phyloP scores from a whole-genome alignment of 2,797 vertebrate genomes.

The Mormyrus hasselquistii region DNA sequence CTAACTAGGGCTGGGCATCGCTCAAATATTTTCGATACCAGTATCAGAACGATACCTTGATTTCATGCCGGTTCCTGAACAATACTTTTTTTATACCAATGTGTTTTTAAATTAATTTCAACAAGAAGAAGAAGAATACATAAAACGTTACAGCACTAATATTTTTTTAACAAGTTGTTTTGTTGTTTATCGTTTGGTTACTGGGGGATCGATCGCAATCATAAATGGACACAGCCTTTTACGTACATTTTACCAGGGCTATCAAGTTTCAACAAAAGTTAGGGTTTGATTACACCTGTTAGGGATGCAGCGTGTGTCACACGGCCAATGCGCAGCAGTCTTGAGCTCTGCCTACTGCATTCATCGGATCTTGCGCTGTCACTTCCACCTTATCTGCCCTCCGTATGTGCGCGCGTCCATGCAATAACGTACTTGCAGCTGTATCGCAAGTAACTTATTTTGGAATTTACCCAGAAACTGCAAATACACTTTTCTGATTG shows the following conservation, averaged over 20 bases:
- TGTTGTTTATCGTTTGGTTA: neutral
- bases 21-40: neutral
- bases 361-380: neutral
- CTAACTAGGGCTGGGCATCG: neutral
- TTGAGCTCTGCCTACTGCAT: neutral
- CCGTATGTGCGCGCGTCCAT: neutral
- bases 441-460: neutral
- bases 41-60: no score
- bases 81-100: neutral
- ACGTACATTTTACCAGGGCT: neutral
- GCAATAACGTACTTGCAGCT: neutral
- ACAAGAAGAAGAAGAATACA: neutral
- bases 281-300: neutral
- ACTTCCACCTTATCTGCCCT: neutral
- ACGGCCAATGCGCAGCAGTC: neutral
- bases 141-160: neutral
- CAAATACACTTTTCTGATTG: neutral
- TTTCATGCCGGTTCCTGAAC: no score
- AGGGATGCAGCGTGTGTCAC: neutral
- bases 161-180: neutral
- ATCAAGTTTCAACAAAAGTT: neutral
- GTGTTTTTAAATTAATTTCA: neutral
- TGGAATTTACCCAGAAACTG: neutral
- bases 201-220: neutral
- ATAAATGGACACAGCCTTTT: neutral